phyloP scores from a whole-genome alignment of 2,797 vertebrate genomes.

The Enteromius anoplus region DNA sequence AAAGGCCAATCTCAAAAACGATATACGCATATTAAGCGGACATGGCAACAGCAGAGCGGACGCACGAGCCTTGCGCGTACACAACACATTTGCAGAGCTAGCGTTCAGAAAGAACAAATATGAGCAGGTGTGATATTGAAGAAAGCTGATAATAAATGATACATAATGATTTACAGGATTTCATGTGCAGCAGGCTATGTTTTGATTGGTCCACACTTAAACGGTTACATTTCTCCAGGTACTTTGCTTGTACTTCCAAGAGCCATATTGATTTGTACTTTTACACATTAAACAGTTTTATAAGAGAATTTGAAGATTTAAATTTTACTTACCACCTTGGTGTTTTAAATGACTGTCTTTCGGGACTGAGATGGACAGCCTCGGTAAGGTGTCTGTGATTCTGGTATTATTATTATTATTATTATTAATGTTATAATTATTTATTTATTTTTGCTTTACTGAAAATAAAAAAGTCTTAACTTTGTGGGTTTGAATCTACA shows the following conservation, averaged over 20 bases:
- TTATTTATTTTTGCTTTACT: not conserved
- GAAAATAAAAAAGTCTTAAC: not conserved
- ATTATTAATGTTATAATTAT: not conserved
- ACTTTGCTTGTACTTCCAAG: not conserved
- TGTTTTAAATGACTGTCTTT: not conserved
- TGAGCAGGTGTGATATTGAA: not conserved
- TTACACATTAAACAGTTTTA: not conserved
- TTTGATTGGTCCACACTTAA: not conserved
- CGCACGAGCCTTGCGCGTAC: not conserved
- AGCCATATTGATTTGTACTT: not conserved
- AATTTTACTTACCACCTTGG: not conserved
- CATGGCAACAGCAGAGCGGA: not conserved
- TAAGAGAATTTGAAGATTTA: not conserved
- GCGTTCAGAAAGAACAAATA: constrained; percentile 2
- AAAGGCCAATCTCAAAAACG: not conserved
- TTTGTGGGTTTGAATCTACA: not conserved
- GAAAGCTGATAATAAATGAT: not conserved
- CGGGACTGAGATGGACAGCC: not conserved
- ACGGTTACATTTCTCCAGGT: not conserved
- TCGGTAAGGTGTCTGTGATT: not conserved
- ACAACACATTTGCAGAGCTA: not conserved
- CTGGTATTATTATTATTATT: not conserved
- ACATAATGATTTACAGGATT: not conserved
- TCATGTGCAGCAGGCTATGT: not conserved
- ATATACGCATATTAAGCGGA: not conserved